Evolutionary conservation across 2,113 vertebrate species (phyloP).

Genomic region (Merops nubicus): DNA sequence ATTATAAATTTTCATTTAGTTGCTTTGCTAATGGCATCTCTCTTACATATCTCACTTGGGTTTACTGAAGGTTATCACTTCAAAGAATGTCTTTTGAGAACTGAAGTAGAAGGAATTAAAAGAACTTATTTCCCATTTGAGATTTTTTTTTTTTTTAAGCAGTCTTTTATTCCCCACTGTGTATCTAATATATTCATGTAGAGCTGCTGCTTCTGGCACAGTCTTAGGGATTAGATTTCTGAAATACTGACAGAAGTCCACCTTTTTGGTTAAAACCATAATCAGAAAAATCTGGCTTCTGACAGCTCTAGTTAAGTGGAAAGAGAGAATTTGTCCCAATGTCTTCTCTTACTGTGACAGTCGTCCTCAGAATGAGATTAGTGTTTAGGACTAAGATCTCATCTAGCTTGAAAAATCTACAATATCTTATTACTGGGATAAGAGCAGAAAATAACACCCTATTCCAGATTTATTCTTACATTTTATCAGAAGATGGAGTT

Average conservation of each 20-base stretch:
- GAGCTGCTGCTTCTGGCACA: not conserved
- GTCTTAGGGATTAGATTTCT: not conserved
- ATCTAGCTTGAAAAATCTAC: not conserved
- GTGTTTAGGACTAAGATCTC: not conserved
- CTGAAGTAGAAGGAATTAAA: not conserved
- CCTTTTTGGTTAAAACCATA: not conserved
- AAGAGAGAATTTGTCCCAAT: not conserved
- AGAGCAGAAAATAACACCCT: not conserved
- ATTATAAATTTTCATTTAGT: not conserved
- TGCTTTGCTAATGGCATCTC: not conserved
- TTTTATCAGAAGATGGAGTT: not conserved
- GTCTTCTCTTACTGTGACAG: not conserved
- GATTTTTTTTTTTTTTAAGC: not conserved
- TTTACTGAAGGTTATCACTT: not conserved
- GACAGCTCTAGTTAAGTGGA: not conserved
- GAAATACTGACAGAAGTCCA: not conserved
- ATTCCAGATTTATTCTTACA: not conserved
- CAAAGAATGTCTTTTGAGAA: not conserved
- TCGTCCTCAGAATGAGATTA: not conserved
- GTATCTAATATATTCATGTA: not conserved
- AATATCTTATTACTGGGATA: not conserved
- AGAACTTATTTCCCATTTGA: not conserved
- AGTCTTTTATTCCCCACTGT: not conserved
- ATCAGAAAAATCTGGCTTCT: not conserved
- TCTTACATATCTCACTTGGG: not conserved